These are phyloP conservation scores for Plebejus melissa DNA, from an alignment of 2,888 invertebrate species.

Conservation along the genomic window DNA sequence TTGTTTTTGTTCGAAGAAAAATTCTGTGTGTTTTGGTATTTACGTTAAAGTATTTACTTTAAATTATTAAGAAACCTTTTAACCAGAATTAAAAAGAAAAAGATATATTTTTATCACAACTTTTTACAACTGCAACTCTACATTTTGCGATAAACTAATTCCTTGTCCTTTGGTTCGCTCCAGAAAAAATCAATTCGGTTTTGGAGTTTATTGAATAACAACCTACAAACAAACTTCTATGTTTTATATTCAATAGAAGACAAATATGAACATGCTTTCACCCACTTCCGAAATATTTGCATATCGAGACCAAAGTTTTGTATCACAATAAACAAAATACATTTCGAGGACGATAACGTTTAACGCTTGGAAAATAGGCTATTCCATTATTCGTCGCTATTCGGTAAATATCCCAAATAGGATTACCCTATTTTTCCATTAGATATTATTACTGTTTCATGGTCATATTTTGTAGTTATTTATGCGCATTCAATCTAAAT, in stretches of 20 bases:
- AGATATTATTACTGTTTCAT: conserved; percentile 7
- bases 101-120: no score
- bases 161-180: no score
- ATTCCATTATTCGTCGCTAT: background rate
- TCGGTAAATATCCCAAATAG: conserved; percentile 6
- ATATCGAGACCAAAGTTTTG: background rate
- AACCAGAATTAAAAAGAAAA: no score
- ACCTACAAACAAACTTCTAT: background rate
- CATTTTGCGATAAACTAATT: no score
- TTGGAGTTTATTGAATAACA: no score
- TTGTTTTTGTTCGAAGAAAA: background rate
- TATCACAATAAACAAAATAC: conserved; percentile 15
- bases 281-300: conserved; percentile 3
- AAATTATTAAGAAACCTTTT: no score
- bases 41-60: no score
- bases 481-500: conserved; percentile 10
- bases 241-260: background rate
- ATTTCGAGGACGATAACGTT: background rate
- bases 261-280: background rate
- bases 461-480: background rate
- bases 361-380: background rate
- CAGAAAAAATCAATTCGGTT: no score
- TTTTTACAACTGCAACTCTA: no score
- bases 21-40: no score
- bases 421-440: conserved; percentile 13